Evolutionary conservation across 2,113 vertebrate genomes (phyloP).

Genomic region (Pluvialis apricaria): DNA sequence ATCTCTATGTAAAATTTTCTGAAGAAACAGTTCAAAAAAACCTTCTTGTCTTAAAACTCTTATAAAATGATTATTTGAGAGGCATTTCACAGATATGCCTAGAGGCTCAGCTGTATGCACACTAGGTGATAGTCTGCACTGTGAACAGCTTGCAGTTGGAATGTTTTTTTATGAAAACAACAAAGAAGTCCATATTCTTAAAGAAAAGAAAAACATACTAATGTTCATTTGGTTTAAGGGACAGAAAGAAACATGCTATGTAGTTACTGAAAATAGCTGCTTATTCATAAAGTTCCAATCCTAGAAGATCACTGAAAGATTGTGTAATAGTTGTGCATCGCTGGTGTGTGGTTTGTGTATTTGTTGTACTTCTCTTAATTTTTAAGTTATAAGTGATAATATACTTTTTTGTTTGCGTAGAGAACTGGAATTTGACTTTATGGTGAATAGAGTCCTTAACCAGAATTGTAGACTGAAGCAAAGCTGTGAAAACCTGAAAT

Average conservation of each 20-base stretch:
- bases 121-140: background rate
- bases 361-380: background rate
- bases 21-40: background rate
- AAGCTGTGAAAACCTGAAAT: background rate
- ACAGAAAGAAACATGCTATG: background rate
- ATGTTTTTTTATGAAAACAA: background rate
- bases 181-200: background rate
- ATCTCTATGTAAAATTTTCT: background rate
- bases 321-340: background rate
- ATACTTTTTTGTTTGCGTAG: background rate
- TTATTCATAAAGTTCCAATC: background rate
- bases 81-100: background rate
- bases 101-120: background rate
- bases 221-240: background rate
- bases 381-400: background rate
- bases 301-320: background rate
- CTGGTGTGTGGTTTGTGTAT: background rate
- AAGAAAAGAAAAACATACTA: background rate
- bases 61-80: background rate
- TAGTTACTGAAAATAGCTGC: background rate
- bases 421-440: background rate
- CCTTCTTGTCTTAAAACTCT: background rate
- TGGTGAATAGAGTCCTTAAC: background rate
- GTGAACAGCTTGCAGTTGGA: background rate
- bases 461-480: background rate